These are phyloP conservation scores for Ophioninae sp. DNA, from an alignment of 2,888 invertebrate species.

Conservation along the genomic window DNA sequence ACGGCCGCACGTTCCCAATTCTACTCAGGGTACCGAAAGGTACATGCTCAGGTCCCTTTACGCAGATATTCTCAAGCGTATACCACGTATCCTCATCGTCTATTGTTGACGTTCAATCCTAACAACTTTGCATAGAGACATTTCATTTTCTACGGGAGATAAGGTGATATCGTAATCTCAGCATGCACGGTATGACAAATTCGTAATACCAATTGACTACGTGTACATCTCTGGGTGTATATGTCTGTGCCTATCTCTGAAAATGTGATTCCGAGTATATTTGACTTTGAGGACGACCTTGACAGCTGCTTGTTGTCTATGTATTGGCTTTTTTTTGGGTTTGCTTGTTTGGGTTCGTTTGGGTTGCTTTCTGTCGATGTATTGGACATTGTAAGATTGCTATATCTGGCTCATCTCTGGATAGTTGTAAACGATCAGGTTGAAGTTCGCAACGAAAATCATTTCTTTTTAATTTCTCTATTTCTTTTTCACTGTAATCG, in stretches of 20 bases:
- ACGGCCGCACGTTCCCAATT: conserved; percentile 49
- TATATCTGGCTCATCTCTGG: not conserved
- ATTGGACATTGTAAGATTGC: not conserved
- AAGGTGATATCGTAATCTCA: conserved; percentile 17
- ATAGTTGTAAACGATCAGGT: too few relatives aligned
- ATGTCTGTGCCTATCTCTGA: not conserved
- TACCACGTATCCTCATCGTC: conserved; percentile 18
- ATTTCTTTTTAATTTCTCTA: too few relatives aligned
- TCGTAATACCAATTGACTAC: not conserved
- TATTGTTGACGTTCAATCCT: conserved; percentile 30
- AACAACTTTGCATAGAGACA: conserved; percentile 40
- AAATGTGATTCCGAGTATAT: conserved; percentile 7
- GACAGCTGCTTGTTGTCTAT: not conserved
- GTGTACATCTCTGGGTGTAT: not conserved
- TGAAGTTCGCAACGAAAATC: too few relatives aligned
- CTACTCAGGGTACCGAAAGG: conserved; percentile 22
- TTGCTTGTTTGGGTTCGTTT: too few relatives aligned
- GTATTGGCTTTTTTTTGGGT: too few relatives aligned
- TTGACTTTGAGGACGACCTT: not conserved
- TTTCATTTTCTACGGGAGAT: conserved; percentile 39
- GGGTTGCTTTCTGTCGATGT: too few relatives aligned
- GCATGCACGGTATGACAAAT: conserved; percentile 8
- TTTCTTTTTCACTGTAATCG: too few relatives aligned
- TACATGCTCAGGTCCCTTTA: conserved; percentile 56
- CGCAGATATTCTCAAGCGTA: conserved; percentile 62